Evolutionary conservation across 2,888 invertebrate species (phyloP), one percentile per base, ranked within the genome.

Genomic region (Melolontha melolontha): DNA sequence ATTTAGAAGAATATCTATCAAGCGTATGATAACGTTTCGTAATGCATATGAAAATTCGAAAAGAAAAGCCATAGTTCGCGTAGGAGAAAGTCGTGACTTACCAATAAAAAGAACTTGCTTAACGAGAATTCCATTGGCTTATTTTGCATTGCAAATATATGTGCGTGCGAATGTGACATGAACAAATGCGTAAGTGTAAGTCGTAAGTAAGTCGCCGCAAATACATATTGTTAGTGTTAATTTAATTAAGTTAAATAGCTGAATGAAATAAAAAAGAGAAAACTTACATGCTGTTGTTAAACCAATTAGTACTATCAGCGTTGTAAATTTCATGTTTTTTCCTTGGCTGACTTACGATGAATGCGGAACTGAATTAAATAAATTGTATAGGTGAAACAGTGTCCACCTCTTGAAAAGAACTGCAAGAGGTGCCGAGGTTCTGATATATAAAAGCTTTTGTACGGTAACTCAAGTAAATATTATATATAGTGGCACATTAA

Each of bases 401-500:
- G 77, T 73, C 74, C 75, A 79, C 79, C 77, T 77, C 76, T 73
- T 67, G 69, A 68, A 72, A 71, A 70, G 74, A 76, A 81, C 81
- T 81, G 79, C 72, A 74, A 72, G 72, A 74, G 72, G 74, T 73
- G 70, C 70, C 70, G 71, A 70, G 71, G 70, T 73, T 75, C 75
- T 72, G 75, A 75, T 79, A 80, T 80, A 79, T 81, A 80, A 79
- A 78, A 80, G 78, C 79, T 79, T 75, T 68, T 70, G 50, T 70
- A 64, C 72, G 74, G 68, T 63, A 64, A 67, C 63, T 72, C 74
- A 73, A 57, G 47, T 69, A 41, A 66, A 68, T 63, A 47, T 51
- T 69, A 59, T 47, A 47, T 27, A 29, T 44, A 44, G 41, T 12
- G 29, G 11, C 51, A 29, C 6, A 40, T 54, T 59, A 54, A n/a